These are phyloP conservation scores for Parazoanthus swiftii DNA, from an alignment of 92 coral and sea anemone genomes.

Conservation along the genomic window DNA sequence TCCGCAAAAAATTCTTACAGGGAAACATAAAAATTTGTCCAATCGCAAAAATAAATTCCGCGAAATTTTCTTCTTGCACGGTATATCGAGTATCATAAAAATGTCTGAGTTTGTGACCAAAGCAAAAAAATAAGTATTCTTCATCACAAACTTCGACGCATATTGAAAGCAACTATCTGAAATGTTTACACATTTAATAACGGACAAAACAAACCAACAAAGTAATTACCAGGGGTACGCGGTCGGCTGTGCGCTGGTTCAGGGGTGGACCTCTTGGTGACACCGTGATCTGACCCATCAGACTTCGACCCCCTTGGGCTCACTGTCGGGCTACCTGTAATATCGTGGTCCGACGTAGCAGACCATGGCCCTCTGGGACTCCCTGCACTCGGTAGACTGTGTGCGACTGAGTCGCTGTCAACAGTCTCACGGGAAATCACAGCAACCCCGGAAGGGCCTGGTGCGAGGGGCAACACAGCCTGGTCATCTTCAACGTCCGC, in stretches of 20 bases:
- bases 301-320: not conserved
- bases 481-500: not conserved
- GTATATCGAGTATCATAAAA: no score
- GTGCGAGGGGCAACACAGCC: not conserved
- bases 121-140: no score
- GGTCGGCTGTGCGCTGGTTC: constrained; percentile 8
- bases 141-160: no score
- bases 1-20: no score
- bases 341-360: not conserved
- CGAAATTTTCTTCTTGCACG: not conserved
- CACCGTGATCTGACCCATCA: not conserved
- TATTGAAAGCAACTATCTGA: no score
- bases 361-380: not conserved
- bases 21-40: no score
- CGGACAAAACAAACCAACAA: not conserved
- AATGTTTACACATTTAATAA: no score
- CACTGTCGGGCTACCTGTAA: no score
- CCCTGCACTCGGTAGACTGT: not conserved
- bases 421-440: not conserved
- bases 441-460: not conserved
- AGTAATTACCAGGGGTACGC: not conserved
- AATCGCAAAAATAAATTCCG: no score
- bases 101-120: no score
- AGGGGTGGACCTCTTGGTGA: not conserved
- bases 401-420: not conserved